Base-by-base conservation (phyloP, 2,113 vertebrate species). In the Oenanthe oenanthe region DNA sequence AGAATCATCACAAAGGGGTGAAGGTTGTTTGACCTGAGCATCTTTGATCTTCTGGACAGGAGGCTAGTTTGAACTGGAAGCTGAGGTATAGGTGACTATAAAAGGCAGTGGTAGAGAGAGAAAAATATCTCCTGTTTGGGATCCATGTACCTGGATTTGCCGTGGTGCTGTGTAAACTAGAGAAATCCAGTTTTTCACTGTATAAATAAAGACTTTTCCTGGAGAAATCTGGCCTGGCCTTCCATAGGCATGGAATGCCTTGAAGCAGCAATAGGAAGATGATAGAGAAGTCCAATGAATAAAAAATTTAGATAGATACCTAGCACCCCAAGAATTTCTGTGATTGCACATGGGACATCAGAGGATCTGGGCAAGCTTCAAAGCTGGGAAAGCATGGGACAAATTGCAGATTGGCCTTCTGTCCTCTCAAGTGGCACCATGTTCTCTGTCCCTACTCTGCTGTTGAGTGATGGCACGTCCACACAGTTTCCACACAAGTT, bases 401-500 rank as follows among this genome's bases (percentile, higher is more conserved):
- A 81, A 53, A 5, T 74, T 63, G 3, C 22, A 15, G 47, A 28
- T 58, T 56, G 19, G 28, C 28, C 17, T 73, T 76, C 25, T 72
- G 38, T 58, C 58, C 26, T 68, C 31, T 32, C 42, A 57, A 67
- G 29, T 22, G 26, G 26, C 16, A 73, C 0, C 0, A 0, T 38
- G 3, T 42, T 32, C 24, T 77, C 62, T 3, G 1, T 45, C 38
- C 67, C 76, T 76, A 5, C 25, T 48, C 40, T 15, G 4, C 12
- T 54, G 13, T 7, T 38, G 40, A 58, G 54, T 22, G 42, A 4
- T 18, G 20, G 40, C 38, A 54, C 25, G 50, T 58, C 40, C 32
- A 57, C 50, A 68, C 22, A 24, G 14, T 51, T 60, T 68, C 56
- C 32, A n/a, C 31, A 31, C 29, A 51, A 73, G 24, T 2, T 70